These are phyloP conservation scores for Steinernema carpocapsae DNA, from an alignment of 2,888 invertebrate species.

Conservation along the genomic window DNA sequence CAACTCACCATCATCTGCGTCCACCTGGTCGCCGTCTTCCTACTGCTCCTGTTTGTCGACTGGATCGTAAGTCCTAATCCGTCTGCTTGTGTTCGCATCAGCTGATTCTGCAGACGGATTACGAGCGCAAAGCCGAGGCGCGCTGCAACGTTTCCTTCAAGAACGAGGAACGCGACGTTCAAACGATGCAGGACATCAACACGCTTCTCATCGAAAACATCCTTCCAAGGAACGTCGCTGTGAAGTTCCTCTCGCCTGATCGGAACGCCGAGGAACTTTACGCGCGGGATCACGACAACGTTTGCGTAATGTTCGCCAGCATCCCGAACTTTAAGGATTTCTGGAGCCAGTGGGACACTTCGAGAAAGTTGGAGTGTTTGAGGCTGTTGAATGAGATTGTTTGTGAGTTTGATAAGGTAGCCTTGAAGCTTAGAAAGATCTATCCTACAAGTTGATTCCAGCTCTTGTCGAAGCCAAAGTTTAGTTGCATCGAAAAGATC, in stretches of 20 bases:
- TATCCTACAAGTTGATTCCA: constrained; percentile 68
- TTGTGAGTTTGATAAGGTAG: constrained; percentile 94
- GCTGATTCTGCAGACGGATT: constrained; percentile 61
- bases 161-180: constrained; percentile 91
- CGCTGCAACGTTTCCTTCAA: constrained; percentile 88
- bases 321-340: constrained; percentile 84
- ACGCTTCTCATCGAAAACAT: constrained; percentile 95
- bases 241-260: constrained; percentile 82
- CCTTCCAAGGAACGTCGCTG: constrained; percentile 91
- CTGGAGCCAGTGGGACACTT: constrained; percentile 77
- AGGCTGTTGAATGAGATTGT: constrained; percentile 93
- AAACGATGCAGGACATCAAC: constrained; percentile 93
- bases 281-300: constrained; percentile 88
- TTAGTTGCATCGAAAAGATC: constrained; percentile 94
- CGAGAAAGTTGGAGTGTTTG: constrained; percentile 91
- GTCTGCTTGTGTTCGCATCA: not conserved
- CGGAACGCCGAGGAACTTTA: constrained; percentile 83
- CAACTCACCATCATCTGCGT: constrained; percentile 65
- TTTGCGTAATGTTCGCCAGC: constrained; percentile 97
- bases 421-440: not conserved
- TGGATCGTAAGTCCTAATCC: constrained; percentile 61
- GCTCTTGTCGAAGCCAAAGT: constrained; percentile 89
- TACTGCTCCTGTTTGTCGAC: constrained; percentile 65
- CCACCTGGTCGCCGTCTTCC: constrained; percentile 59
- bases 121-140: constrained; percentile 80